A percentile compares a stretch with the other conserved stretches of the same genome.
Conservation (phyloP, 2,113 vertebrate genomes). For the Etia nguti region DNA sequence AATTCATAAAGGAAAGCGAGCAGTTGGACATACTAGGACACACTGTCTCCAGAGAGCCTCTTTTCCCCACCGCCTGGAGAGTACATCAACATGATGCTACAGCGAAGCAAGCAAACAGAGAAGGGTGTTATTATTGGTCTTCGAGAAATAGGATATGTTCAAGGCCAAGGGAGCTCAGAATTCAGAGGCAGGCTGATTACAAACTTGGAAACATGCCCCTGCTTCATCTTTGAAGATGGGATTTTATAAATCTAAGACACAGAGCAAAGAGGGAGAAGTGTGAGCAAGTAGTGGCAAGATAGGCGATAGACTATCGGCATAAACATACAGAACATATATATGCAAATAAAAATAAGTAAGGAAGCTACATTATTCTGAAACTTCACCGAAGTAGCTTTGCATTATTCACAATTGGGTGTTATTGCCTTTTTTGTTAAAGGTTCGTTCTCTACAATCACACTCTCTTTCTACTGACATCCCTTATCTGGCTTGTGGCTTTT, state of each 20-base stretch:
- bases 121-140: constrained; percentile 22
- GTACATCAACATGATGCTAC: constrained; percentile 37
- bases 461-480: not conserved
- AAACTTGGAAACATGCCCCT: constrained; percentile 17
- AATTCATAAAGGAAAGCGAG: constrained; percentile 31
- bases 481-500: not conserved
- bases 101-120: constrained; percentile 23
- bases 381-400: not conserved
- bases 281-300: not conserved
- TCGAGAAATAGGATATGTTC: not conserved
- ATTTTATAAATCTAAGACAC: not conserved
- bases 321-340: not conserved
- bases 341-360: not conserved
- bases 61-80: constrained; percentile 1
- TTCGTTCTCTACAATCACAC: not conserved
- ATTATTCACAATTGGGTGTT: not conserved
- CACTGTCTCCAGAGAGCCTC: constrained; percentile 35
- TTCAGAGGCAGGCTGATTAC: constrained; percentile 40
- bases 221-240: constrained; percentile 23
- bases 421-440: not conserved
- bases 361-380: not conserved
- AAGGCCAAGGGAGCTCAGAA: constrained; percentile 16
- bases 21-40: constrained; percentile 18
- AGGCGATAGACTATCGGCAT: not conserved
- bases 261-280: not conserved